These are phyloP conservation scores for Plotosus lineatus DNA, from an alignment of 2,113 vertebrate genomes.

Conservation along the genomic window DNA sequence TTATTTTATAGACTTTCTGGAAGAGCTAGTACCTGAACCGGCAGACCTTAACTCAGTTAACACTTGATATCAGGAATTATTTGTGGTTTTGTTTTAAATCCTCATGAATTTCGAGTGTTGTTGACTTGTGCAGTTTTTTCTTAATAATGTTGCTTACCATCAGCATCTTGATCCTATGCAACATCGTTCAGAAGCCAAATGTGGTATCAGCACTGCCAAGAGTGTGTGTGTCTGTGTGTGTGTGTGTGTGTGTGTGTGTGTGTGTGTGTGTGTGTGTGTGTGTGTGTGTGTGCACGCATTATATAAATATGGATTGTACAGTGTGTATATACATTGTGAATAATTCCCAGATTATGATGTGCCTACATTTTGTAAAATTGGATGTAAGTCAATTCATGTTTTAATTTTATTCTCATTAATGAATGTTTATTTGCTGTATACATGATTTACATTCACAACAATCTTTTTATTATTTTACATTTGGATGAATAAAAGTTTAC, in stretches of 20 bases:
- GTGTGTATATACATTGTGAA: conserved; percentile 72
- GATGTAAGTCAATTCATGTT: conserved; percentile 65
- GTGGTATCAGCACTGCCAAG: conserved; percentile 69
- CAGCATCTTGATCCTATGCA: conserved; percentile 85
- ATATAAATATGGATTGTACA: conserved; percentile 54
- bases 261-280: conserved; percentile 51
- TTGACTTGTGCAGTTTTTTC: not conserved
- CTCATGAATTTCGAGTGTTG: not conserved
- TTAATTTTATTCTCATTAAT: conserved; percentile 64
- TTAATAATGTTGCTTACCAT: conserved; percentile 33
- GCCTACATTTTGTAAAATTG: conserved; percentile 64
- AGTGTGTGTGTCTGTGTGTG: conserved; percentile 61
- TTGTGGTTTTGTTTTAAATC: not conserved
- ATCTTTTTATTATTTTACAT: conserved; percentile 92
- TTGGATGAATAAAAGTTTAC: conserved; percentile 88
- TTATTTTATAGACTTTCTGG: conserved; percentile 16
- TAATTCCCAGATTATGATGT: conserved; percentile 55
- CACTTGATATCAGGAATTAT: conserved; percentile 27
- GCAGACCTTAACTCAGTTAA: not conserved
- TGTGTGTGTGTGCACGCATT: conserved; percentile 58
- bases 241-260: conserved; percentile 57
- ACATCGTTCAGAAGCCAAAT: conserved; percentile 77
- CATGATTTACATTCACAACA: conserved; percentile 86
- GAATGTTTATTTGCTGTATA: conserved; percentile 86
- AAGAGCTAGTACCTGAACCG: not conserved